These are phyloP conservation scores for Spheniscus humboldti DNA, from an alignment of 2,797 vertebrate species.

Conservation along the genomic window DNA sequence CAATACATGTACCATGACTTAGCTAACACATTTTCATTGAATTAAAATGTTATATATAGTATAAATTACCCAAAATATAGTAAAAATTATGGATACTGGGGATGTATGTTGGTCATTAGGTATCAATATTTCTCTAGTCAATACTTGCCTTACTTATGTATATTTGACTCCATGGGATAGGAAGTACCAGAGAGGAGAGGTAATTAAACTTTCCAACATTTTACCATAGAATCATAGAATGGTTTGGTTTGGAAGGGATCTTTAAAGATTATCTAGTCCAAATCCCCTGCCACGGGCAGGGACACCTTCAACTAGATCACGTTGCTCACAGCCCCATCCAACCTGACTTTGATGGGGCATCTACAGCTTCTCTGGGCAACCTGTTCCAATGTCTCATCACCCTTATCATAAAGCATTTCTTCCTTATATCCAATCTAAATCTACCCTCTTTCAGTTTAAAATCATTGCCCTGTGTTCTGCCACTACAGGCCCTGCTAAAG, in stretches of 20 bases:
- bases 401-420: not conserved
- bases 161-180: not conserved
- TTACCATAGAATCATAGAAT: not conserved
- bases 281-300: not conserved
- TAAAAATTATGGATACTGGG: not conserved
- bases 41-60: not conserved
- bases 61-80: not conserved
- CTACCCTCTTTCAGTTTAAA: not conserved
- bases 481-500: not conserved
- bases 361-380: not conserved
- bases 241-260: not conserved
- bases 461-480: not conserved
- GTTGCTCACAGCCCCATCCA: not conserved
- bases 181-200: not conserved
- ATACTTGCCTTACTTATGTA: not conserved
- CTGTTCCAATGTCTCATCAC: not conserved
- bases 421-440: not conserved
- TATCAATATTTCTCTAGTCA: not conserved
- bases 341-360: not conserved
- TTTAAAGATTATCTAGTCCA: not conserved
- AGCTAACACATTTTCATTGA: not conserved
- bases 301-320: not conserved
- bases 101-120: not conserved
- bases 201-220: not conserved
- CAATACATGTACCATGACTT: not conserved